phyloP scores from a whole-genome alignment of 2,888 invertebrate genomes.

The Rhagium mordax region DNA sequence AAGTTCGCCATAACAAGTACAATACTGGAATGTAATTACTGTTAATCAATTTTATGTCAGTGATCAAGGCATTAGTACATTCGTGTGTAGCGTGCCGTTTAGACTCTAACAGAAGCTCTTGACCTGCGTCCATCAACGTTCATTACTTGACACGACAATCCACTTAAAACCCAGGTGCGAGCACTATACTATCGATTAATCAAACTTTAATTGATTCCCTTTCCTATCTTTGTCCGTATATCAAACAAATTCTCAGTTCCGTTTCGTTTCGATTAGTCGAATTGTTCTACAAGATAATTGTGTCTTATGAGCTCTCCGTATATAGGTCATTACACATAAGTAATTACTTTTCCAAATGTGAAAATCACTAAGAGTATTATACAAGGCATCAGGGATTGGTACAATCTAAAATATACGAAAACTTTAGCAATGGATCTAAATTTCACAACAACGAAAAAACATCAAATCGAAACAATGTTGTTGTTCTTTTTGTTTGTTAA shows the following conservation, averaged over 20 bases:
- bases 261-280: neutral
- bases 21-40: neutral
- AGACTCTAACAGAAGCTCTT: slow-evolving; percentile 50
- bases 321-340: neutral
- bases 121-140: slow-evolving; percentile 63
- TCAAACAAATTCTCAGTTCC: neutral
- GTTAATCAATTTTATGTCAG: neutral
- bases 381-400: neutral
- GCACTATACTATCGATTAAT: slow-evolving; percentile 62
- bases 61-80: slow-evolving; percentile 1
- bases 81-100: slow-evolving; percentile 26
- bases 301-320: neutral
- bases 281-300: neutral
- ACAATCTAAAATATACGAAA: too few species aligned
- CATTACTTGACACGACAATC: slow-evolving; percentile 64
- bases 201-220: slow-evolving; percentile 61
- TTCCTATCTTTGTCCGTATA: slow-evolving; percentile 21
- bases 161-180: slow-evolving; percentile 64
- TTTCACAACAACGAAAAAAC: too few species aligned
- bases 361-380: neutral
- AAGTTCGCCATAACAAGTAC: neutral
- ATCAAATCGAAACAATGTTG: too few species aligned
- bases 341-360: neutral
- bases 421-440: too few species aligned
- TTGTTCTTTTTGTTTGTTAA: too few species aligned